Conservation (phyloP, 2,888 invertebrate species). For the Protophormia terraenovae region DNA sequence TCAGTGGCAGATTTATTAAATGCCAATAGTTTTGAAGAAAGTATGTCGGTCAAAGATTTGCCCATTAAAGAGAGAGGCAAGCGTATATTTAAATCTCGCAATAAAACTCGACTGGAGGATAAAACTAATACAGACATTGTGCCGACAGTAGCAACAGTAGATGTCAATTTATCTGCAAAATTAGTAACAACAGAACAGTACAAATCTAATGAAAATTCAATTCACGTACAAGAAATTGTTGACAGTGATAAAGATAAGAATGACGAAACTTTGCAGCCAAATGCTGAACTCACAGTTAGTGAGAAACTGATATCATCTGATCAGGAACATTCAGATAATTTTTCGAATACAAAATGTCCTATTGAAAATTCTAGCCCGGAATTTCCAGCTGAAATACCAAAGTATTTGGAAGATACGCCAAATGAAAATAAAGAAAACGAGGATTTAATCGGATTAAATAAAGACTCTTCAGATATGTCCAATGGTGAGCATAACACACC, state of each 20-base stretch:
- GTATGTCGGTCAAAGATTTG: constrained; percentile 74
- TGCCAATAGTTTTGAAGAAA: constrained; percentile 59
- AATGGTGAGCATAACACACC: not conserved
- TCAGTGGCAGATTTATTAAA: constrained; percentile 59
- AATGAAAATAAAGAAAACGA: constrained; percentile 44
- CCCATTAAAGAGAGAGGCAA: constrained; percentile 81
- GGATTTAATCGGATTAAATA: not conserved
- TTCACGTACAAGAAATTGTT: not conserved
- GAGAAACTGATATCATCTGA: not conserved
- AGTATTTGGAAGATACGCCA: constrained; percentile 9
- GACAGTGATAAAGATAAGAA: not conserved
- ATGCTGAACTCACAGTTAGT: not conserved
- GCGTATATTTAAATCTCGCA: constrained; percentile 80
- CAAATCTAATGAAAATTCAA: not conserved
- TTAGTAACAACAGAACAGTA: not conserved
- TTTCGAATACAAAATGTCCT: not conserved
- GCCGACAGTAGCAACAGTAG: not conserved
- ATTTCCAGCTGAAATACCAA: not conserved
- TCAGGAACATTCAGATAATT: not conserved
- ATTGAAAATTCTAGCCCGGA: not conserved
- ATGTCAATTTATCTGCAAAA: not conserved
- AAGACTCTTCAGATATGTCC: not conserved
- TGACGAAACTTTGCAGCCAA: not conserved
- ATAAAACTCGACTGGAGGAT: constrained; percentile 73
- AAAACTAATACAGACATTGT: constrained; percentile 45